Evolutionary conservation across 2,113 vertebrate species (phyloP).

Genomic region (Ailurus styani): DNA sequence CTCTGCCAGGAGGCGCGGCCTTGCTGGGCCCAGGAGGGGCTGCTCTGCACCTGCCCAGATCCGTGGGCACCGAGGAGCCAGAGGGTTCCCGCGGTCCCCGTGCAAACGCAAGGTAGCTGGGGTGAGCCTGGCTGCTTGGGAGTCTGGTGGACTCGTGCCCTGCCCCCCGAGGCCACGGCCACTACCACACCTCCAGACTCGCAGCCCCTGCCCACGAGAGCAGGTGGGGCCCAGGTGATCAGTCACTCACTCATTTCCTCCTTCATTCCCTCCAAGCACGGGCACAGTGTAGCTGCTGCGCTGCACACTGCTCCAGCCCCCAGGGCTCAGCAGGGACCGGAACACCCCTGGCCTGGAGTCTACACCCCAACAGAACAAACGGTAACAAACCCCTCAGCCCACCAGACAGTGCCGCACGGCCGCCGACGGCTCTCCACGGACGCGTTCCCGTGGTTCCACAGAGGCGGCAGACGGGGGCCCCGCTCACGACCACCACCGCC

Average conservation of each 20-base stretch:
- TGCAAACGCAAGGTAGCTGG: neutral
- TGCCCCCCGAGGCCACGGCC: accelerated
- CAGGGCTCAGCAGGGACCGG: neutral
- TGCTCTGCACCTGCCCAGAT: neutral
- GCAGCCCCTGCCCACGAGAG: neutral
- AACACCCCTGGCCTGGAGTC: no score
- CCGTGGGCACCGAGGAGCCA: neutral
- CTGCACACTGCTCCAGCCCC: neutral
- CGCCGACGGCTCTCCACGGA: neutral
- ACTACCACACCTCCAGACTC: neutral
- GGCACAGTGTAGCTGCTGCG: accelerated
- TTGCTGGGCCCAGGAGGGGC: neutral
- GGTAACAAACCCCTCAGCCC: neutral
- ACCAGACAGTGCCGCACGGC: accelerated
- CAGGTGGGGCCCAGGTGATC: no score
- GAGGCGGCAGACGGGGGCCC: neutral
- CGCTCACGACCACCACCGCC: neutral
- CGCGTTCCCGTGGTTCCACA: neutral
- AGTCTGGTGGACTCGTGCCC: no score
- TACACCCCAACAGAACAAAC: neutral
- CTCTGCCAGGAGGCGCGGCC: neutral
- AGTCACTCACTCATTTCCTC: neutral
- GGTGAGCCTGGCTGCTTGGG: neutral
- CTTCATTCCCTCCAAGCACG: neutral
- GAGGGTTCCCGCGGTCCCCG: accelerated